Evolutionary conservation across 2,888 invertebrate species (phyloP).

Genomic region (Tortrix viridana): DNA sequence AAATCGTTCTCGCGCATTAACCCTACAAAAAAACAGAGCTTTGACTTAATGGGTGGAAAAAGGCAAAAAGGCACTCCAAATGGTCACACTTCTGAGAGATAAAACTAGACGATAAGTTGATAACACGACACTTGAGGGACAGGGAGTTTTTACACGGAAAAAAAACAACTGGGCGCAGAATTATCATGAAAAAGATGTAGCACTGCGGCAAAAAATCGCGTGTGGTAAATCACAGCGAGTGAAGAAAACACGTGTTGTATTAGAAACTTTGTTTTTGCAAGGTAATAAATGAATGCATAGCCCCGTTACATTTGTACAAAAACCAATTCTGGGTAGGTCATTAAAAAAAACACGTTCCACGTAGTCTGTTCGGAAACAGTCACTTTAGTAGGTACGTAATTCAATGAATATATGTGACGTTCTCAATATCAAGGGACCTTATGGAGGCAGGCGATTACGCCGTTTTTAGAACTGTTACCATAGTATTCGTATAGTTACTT

Average conservation of each 20-base stretch:
- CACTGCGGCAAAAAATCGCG: slow-evolving; percentile 10
- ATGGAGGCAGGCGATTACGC: no score
- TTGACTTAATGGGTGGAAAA: slow-evolving; percentile 34
- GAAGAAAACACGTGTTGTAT: slow-evolving; percentile 4
- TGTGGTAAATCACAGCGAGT: slow-evolving; percentile 4
- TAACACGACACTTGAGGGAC: slow-evolving; percentile 32
- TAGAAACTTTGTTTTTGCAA: background rate
- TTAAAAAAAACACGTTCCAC: no score
- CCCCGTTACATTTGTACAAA: background rate
- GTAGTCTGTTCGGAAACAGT: no score
- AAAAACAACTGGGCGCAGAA: slow-evolving; percentile 12
- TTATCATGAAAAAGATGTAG: slow-evolving; percentile 3
- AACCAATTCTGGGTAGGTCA: background rate
- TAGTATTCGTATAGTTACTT: no score
- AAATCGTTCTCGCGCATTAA: slow-evolving; percentile 28
- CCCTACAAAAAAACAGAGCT: slow-evolving; percentile 14
- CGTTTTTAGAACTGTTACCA: no score
- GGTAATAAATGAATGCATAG: background rate
- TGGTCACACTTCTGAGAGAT: slow-evolving; percentile 34
- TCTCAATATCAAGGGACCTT: no score
- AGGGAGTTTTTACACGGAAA: slow-evolving; percentile 23
- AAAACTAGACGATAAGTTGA: slow-evolving; percentile 35
- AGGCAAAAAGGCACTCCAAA: slow-evolving; percentile 29
- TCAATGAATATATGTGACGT: no score
- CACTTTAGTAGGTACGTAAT: no score